Evolutionary conservation across 2,797 vertebrate species (phyloP).

Genomic region (Jordanella pulchra): DNA sequence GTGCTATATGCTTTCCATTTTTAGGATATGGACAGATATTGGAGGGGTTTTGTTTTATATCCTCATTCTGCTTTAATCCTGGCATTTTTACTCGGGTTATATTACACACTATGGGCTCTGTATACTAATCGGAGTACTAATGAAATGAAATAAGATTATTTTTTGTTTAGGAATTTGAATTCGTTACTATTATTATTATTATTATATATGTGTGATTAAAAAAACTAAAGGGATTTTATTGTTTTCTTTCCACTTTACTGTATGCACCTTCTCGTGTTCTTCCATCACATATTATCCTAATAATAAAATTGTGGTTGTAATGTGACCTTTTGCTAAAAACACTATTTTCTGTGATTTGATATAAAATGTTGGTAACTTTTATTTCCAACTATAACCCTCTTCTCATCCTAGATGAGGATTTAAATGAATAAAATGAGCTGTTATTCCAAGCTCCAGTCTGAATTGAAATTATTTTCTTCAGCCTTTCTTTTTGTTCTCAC

Average conservation of each 20-base stretch:
- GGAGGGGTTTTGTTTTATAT: neutral
- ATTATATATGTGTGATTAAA: too few relatives aligned
- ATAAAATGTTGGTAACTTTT: neutral
- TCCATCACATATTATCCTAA: neutral
- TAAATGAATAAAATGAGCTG: slow-evolving; percentile 1
- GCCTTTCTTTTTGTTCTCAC: slow-evolving; percentile 1
- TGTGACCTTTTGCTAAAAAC: neutral
- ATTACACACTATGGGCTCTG: neutral
- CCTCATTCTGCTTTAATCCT: neutral
- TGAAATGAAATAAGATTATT: neutral
- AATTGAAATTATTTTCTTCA: neutral
- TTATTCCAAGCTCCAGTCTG: neutral
- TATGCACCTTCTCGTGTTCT: neutral
- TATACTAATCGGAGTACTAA: neutral
- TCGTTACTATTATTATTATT: too few relatives aligned
- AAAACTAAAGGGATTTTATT: too few relatives aligned
- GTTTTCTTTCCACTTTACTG: too few relatives aligned
- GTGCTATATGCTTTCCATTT: neutral
- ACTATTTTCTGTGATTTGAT: neutral
- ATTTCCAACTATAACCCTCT: neutral
- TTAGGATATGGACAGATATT: neutral
- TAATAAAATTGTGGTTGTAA: neutral
- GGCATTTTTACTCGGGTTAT: neutral
- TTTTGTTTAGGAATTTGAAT: neutral
- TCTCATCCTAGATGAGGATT: neutral